Conservation (phyloP, 2,797 vertebrate genomes). For the Micromesistius poutassou region DNA sequence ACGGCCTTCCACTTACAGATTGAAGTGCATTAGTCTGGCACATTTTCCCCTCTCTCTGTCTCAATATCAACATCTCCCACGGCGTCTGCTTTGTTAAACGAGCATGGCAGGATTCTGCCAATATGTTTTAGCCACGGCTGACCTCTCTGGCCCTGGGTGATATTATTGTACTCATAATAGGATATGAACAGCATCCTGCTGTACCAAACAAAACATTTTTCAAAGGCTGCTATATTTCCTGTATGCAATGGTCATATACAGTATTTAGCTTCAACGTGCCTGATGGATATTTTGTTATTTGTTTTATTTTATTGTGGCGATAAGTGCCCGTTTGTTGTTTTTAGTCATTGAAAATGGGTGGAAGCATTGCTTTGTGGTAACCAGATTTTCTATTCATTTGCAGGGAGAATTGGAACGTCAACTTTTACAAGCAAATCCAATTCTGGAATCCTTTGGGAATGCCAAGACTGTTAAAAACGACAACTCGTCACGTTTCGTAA, state of each 20-base stretch:
- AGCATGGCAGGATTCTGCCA: neutral
- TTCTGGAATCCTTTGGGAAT: constrained; percentile 96
- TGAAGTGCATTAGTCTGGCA: neutral
- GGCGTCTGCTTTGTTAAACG: neutral
- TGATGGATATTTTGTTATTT: constrained; percentile 4
- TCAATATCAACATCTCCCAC: constrained; percentile 1
- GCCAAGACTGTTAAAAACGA: constrained; percentile 99
- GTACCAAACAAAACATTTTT: constrained; percentile 18
- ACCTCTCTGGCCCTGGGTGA: constrained; percentile 7
- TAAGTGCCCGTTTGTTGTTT: neutral
- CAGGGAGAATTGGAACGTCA: constrained; percentile 97
- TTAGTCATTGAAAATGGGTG: neutral
- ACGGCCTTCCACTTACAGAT: neutral
- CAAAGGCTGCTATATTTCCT: constrained; percentile 31
- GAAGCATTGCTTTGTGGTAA: constrained; percentile 25
- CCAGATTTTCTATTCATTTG: constrained; percentile 27
- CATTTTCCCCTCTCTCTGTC: neutral
- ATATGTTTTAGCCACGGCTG: constrained; percentile 14
- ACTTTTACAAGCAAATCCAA: constrained; percentile 97
- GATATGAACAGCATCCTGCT: constrained; percentile 9
- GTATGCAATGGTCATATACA: constrained; percentile 42
- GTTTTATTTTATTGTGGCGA: constrained; percentile 10
- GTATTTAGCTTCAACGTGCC: neutral
- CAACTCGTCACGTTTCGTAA: constrained; percentile 98
- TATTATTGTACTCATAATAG: neutral